Evolutionary conservation across 2,113 vertebrate genomes (phyloP), one percentile per base, ranked within the genome.

Genomic region (Amazona vittata): DNA sequence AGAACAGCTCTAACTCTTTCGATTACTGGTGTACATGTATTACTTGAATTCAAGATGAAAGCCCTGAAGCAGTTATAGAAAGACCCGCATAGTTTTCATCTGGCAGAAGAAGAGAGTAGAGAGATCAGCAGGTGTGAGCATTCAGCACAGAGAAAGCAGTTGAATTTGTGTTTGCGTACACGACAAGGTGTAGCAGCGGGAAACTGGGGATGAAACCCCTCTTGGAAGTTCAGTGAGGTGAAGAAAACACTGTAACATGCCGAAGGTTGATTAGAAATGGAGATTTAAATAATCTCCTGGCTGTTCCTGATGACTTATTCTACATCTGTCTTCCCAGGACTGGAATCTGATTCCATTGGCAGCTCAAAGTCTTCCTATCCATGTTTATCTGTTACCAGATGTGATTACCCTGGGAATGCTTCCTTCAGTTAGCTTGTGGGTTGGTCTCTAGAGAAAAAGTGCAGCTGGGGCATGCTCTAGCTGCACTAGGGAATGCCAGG

Each of bases 1-100:
- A 84, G 69, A 91, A 78, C 78, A 86, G 69, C 60, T 25, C 39
- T 47, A 35, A 64, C 47, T 82, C 19, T 88, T 88, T 64, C 59
- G 78, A 64, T 87, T 84, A 64, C 74, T 79, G 55, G 15, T 68
- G 35, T 79, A 46, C 6, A 6, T 17, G 4, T 62, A 35, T 47
- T 8, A 44, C 50, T 71, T 82, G 52, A 86, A 83, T 89, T 87
- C 37, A 69, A 4, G 5, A 10, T 46, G 47, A 84, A 79, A 84
- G 57, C 74, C 41, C n/a, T 35, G 24, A 65, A 85, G 47, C 26
- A 87, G 21, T 50, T 91, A 12, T 22, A 60, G 16, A 62, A 89
- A 84, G 37, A 57, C 12, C 11, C 49, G 50, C 37, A 11, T 62
- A 46, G 10, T 12, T 74, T 93, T 76, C 22, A 52, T 16, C 35